These are phyloP conservation scores for Pygmarrhopalites habei DNA, from an alignment of 1,140 invertebrate species.

Conservation along the genomic window DNA sequence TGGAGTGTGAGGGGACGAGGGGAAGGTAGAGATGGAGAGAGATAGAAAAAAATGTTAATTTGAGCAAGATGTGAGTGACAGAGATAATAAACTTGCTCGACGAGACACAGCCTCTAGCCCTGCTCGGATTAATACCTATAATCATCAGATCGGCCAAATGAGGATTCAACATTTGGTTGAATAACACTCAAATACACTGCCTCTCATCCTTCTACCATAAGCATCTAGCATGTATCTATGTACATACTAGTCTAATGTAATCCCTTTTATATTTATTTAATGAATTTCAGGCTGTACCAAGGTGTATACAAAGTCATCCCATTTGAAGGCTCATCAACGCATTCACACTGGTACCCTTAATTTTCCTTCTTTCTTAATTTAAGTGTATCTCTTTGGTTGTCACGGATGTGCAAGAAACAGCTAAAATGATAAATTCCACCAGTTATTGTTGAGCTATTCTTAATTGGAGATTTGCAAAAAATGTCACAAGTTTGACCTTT, in stretches of 20 bases:
- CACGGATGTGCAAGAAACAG: no score
- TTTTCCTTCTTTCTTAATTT: no score
- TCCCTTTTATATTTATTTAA: no score
- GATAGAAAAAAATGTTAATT: conserved; percentile 10
- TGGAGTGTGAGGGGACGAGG: background rate
- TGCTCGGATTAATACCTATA: conserved; percentile 14
- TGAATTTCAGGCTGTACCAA: conserved; percentile 77
- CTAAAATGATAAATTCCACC: no score
- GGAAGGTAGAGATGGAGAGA: background rate
- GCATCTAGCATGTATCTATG: no score
- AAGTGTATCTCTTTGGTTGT: no score
- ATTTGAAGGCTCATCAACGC: conserved; percentile 94
- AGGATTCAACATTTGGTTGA: conserved; percentile 10
- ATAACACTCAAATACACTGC: no score
- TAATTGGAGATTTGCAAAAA: no score
- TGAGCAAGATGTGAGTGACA: conserved; percentile 16
- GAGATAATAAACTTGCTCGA: conserved; percentile 21
- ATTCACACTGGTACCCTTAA: conserved; percentile 99
- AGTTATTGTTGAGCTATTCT: no score
- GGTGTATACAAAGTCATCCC: conserved; percentile 98
- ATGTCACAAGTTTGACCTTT: no score
- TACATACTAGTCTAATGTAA: no score
- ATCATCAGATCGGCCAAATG: conserved; percentile 11
- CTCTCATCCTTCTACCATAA: no score
- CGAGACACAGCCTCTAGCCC: conserved; percentile 4